Conservation (phyloP, 2,113 vertebrate genomes). For the Nothobranchius furzeri region DNA sequence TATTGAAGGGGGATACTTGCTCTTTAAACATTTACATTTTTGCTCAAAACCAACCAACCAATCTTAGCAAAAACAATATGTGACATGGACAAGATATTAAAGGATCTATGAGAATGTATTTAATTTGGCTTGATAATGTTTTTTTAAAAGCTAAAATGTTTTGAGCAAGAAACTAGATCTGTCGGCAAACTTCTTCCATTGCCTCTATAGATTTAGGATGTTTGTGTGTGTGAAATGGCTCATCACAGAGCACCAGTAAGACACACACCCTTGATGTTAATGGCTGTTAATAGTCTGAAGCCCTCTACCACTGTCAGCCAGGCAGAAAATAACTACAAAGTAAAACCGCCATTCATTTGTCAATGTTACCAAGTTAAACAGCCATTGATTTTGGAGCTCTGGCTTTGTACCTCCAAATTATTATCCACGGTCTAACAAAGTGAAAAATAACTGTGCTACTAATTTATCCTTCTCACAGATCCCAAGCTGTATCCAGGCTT, state of each 20-base stretch:
- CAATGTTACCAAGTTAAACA: slow-evolving; percentile 1
- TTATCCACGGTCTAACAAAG: background rate
- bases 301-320: background rate
- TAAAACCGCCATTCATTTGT: background rate
- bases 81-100: too few species aligned
- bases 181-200: background rate
- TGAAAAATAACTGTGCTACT: slow-evolving; percentile 6
- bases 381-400: background rate
- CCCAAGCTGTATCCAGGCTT: background rate
- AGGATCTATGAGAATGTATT: too few species aligned
- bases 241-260: background rate
- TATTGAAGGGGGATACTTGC: too few species aligned
- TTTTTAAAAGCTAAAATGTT: too few species aligned
- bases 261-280: background rate
- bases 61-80: too few species aligned
- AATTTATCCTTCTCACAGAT: slow-evolving; percentile 17
- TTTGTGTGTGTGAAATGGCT: background rate
- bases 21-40: too few species aligned
- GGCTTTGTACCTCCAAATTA: slow-evolving; percentile 11
- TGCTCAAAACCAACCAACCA: too few species aligned
- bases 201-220: too few species aligned
- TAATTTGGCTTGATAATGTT: too few species aligned
- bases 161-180: too few species aligned
- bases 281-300: background rate
- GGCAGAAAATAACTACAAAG: background rate